Evolutionary conservation across 2,888 invertebrate genomes (phyloP).

Genomic region (Chrysomela aeneicollis): DNA sequence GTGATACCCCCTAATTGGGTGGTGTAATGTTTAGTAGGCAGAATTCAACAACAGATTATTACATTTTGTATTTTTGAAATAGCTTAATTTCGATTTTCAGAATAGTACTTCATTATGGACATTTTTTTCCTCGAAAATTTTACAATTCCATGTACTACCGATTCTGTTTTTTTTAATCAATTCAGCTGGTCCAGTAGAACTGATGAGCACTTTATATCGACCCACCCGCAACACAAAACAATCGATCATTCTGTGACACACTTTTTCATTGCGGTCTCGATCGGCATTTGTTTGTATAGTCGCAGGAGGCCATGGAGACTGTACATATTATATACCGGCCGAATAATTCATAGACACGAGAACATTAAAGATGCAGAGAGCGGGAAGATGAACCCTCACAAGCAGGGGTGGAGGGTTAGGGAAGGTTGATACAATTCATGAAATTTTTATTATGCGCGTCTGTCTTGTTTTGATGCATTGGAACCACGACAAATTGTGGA

Average conservation of each 20-base stretch:
- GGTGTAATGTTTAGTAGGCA: too few species aligned
- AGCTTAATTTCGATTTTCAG: too few species aligned
- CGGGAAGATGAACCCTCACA: conserved; percentile 12
- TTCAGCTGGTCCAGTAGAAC: not conserved
- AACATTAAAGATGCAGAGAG: conserved; percentile 39
- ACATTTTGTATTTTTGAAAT: too few species aligned
- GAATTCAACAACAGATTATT: too few species aligned
- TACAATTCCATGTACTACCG: too few species aligned
- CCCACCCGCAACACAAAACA: not conserved
- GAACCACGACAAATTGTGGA: too few species aligned
- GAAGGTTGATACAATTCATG: not conserved
- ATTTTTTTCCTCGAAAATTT: too few species aligned
- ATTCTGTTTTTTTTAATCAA: too few species aligned
- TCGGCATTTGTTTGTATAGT: conserved; percentile 2
- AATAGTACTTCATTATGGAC: too few species aligned
- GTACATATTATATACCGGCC: not conserved
- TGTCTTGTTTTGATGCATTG: too few species aligned
- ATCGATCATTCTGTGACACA: not conserved
- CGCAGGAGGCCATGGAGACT: not conserved
- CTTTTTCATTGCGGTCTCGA: not conserved
- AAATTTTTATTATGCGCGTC: not conserved
- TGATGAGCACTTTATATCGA: not conserved
- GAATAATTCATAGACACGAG: conserved; percentile 40
- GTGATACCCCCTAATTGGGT: too few species aligned
- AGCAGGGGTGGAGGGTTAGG: not conserved